Conservation (phyloP, 2,888 invertebrate genomes). For the Oconnorella tubifera region DNA sequence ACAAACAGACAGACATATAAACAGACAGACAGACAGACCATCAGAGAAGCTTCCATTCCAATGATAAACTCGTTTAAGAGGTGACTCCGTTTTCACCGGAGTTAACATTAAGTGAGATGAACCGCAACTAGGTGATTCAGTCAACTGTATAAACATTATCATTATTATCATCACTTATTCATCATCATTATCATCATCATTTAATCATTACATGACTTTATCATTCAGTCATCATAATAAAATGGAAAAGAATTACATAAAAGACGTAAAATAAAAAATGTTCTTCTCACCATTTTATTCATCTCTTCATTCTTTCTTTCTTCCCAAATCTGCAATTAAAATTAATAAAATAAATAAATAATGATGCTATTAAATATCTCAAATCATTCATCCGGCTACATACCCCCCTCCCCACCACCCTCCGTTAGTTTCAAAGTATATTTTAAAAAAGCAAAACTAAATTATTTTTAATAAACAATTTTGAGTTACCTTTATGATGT, state of each 20-base stretch:
- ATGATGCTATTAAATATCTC: neutral
- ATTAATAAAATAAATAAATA: neutral
- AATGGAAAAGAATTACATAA: too few relatives aligned
- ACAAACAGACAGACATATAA: neutral
- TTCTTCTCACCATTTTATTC: neutral
- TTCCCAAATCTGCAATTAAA: neutral
- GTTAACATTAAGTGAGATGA: constrained; percentile 5
- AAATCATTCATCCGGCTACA: too few relatives aligned
- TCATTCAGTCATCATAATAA: neutral
- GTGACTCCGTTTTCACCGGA: neutral
- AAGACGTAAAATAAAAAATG: too few relatives aligned
- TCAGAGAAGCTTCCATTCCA: constrained; percentile 47
- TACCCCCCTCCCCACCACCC: too few relatives aligned
- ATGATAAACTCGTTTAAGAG: constrained; percentile 25
- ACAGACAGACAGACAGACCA: constrained; percentile 41
- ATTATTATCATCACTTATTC: too few relatives aligned
- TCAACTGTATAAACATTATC: too few relatives aligned
- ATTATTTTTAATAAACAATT: too few relatives aligned
- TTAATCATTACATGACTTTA: neutral
- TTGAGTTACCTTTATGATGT: constrained; percentile 24
- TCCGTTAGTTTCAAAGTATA: too few relatives aligned
- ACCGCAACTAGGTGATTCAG: neutral
- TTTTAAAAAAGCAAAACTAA: constrained; percentile 11
- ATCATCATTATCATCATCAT: too few relatives aligned
- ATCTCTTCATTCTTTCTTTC: neutral